Base-by-base conservation (phyloP, 2,797 vertebrate species). In the Ceryle rudis region DNA sequence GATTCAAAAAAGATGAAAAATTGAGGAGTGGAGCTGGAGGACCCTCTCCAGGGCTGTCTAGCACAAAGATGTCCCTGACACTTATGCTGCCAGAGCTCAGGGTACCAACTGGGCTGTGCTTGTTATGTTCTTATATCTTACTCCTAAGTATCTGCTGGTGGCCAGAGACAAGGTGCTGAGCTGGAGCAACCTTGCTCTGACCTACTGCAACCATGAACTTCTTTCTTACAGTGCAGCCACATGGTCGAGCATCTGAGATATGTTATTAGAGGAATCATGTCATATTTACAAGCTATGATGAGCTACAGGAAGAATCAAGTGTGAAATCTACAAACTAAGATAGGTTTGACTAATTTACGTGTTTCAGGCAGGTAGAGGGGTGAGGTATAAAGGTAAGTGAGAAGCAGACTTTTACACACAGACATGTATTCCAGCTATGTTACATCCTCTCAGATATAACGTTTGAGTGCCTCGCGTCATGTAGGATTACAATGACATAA, bases 71-170 rank as follows among this genome's bases (percentile, higher is more conserved):
- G 18, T 14, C 41, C 49, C 41, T 37, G 33, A 2, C 44, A 14
- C 11, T 78, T 19, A 8, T 10, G 23, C 33, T 16, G 16, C 8
- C 47, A 28, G 72, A 60, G 81, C 49, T 79, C 58, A 49, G 41
- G 47, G 4, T 23, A 10, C 64, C 22, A 28, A 2, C 46, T 37
- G 12, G 16, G 10, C 5, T 3, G 3, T 65, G 22, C 17, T 84
- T 15, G 1, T 5, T 31, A 1, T 20, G 8, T 3, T 66, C 49
- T 62, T 5, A 0, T 2, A 6, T 10, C 71, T 66, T 17, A 35
- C 4, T 20, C 18, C 31, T 15, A 79, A 31, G 12, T 2, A 39
- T n/a, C 61, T 57, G 61, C 41, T 57, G 7, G 2, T 75, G 60
- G 23, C 46, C 49, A 39, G 21, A 74, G 57, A 6, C 16, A 33